Percentiles rank a stretch among this genome's conserved stretches.
These are phyloP conservation scores for Conomelus anceps DNA, from an alignment of 2,888 invertebrate genomes.

Conservation along the genomic window DNA sequence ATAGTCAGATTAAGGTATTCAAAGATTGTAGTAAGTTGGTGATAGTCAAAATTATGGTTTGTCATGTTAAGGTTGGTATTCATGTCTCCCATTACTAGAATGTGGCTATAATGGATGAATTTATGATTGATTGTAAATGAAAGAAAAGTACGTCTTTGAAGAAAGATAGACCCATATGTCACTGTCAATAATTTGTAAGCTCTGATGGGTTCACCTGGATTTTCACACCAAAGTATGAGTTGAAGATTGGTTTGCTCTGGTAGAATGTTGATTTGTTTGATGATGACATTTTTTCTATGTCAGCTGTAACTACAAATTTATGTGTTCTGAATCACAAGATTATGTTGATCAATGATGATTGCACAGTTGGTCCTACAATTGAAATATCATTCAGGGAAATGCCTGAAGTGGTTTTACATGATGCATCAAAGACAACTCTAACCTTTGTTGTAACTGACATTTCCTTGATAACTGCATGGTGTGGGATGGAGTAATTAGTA, in stretches of 20 bases:
- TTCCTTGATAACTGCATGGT: slow-evolving; percentile 35
- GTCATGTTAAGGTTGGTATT: too few species aligned
- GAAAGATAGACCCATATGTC: too few species aligned
- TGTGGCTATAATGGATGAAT: too few species aligned
- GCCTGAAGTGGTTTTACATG: slow-evolving; percentile 29
- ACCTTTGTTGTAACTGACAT: slow-evolving; percentile 35
- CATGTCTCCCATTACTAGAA: too few species aligned
- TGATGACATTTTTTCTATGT: slow-evolving; percentile 37
- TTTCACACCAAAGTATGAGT: slow-evolving; percentile 34
- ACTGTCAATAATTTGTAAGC: slow-evolving; percentile 30
- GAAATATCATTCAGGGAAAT: slow-evolving; percentile 27
- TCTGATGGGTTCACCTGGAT: slow-evolving; percentile 25
- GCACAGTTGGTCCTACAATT: slow-evolving; percentile 24
- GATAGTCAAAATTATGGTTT: too few species aligned
- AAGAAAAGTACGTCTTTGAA: too few species aligned
- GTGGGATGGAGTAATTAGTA: slow-evolving; percentile 34
- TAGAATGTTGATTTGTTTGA: slow-evolving; percentile 30
- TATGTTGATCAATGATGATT: slow-evolving; percentile 22
- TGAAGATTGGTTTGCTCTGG: slow-evolving; percentile 29
- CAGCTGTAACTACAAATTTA: slow-evolving; percentile 28
- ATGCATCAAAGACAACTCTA: slow-evolving; percentile 38
- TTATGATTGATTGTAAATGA: too few species aligned
- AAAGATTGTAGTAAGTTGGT: too few species aligned
- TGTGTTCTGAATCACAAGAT: slow-evolving; percentile 22
- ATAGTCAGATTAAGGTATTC: too few species aligned